Evolutionary conservation across 2,113 vertebrate species (phyloP).

Genomic region (Cephalopterus ornatus): DNA sequence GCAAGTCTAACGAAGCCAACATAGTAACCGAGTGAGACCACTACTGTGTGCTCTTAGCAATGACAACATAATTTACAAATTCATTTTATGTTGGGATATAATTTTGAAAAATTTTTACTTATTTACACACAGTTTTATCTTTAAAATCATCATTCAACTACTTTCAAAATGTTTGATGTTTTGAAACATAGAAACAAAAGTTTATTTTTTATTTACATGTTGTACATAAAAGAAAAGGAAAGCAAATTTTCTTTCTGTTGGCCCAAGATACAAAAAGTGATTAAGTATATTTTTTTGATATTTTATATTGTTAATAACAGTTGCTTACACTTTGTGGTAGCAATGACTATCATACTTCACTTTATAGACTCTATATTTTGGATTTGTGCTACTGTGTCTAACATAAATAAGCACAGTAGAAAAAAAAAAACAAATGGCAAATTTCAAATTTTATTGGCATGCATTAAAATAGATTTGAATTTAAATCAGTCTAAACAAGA

Average conservation of each 20-base stretch:
- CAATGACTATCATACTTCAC: not conserved
- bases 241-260: not conserved
- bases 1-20: not conserved
- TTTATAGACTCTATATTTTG: not conserved
- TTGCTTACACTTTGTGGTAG: not conserved
- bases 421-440: not conserved
- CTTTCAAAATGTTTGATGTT: not conserved
- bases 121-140: not conserved
- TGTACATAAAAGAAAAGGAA: not conserved
- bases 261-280: not conserved
- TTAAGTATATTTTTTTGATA: not conserved
- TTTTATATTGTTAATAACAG: not conserved
- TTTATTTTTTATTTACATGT: not conserved
- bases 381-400: not conserved
- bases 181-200: not conserved
- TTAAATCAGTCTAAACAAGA: slow-evolving; percentile 32
- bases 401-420: not conserved
- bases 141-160: not conserved
- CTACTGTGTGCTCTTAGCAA: not conserved
- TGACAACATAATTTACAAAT: not conserved
- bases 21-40: not conserved
- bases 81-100: not conserved
- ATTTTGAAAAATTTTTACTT: not conserved
- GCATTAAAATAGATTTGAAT: not conserved
- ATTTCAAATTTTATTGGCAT: not conserved